Conservation (phyloP, 2,888 invertebrate species). For the Drosophila buzzatii region DNA sequence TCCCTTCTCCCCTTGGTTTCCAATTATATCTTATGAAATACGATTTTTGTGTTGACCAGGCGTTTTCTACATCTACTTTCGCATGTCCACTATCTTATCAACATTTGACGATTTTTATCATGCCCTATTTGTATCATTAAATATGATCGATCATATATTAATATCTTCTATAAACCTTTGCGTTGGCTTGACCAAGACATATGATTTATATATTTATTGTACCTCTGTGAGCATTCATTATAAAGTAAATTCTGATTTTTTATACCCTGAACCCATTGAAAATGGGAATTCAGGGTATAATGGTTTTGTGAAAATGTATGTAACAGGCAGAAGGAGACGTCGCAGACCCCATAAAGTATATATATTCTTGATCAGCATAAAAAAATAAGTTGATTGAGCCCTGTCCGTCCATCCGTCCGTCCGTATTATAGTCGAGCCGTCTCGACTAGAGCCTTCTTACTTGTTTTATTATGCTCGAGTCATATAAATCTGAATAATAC, state of each 20-base stretch:
- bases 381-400: too few species aligned
- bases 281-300: too few species aligned
- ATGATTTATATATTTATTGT: neutral
- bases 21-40: too few species aligned
- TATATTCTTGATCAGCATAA: too few species aligned
- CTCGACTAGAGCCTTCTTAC: too few species aligned
- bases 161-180: neutral
- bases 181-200: neutral
- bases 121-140: neutral
- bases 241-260: neutral
- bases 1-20: too few species aligned
- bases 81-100: slow-evolving; percentile 1
- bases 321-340: too few species aligned
- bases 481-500: neutral
- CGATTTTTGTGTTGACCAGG: neutral
- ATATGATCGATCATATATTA: neutral
- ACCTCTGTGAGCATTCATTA: neutral
- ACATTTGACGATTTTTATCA: neutral
- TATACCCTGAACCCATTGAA: too few species aligned
- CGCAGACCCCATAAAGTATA: too few species aligned
- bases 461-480: neutral
- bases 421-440: too few species aligned
- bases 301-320: too few species aligned
- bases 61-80: neutral
- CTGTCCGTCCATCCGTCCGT: too few species aligned